phyloP scores from a whole-genome alignment of 2,113 vertebrate genomes.

The Muntiacus reevesi region DNA sequence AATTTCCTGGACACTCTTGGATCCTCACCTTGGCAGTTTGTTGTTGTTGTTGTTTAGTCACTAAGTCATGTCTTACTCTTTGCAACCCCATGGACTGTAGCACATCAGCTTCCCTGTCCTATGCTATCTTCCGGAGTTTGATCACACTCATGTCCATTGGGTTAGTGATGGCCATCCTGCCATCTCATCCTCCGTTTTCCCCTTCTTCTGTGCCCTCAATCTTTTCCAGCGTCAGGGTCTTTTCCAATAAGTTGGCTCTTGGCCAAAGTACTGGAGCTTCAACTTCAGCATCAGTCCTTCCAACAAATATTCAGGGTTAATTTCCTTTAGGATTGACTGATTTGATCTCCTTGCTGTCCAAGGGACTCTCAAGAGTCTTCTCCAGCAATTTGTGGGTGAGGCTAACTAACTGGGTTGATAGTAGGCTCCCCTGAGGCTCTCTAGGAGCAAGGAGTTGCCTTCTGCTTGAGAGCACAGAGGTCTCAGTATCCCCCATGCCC shows the following conservation, averaged over 20 bases:
- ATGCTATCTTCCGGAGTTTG: background rate
- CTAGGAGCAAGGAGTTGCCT: background rate
- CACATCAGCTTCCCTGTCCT: background rate
- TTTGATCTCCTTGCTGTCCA: background rate
- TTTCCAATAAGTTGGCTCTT: background rate
- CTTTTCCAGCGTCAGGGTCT: background rate
- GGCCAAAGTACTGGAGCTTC: background rate
- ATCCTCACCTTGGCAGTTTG: background rate
- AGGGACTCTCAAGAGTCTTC: background rate
- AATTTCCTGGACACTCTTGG: background rate
- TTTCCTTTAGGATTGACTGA: background rate
- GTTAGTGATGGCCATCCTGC: background rate
- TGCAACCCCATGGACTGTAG: background rate
- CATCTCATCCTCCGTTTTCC: background rate
- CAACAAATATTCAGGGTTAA: background rate
- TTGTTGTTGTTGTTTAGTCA: background rate
- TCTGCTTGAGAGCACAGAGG: background rate
- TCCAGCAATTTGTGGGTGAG: background rate
- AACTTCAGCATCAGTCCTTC: background rate
- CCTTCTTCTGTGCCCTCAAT: background rate
- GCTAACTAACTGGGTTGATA: background rate
- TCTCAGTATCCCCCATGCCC: accelerated
- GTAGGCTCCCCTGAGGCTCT: background rate
- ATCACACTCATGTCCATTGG: background rate
- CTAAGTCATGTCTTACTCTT: accelerated